Base-by-base conservation (phyloP, 2,888 invertebrate species). In the Bursaphelenchus okinawaensis region DNA sequence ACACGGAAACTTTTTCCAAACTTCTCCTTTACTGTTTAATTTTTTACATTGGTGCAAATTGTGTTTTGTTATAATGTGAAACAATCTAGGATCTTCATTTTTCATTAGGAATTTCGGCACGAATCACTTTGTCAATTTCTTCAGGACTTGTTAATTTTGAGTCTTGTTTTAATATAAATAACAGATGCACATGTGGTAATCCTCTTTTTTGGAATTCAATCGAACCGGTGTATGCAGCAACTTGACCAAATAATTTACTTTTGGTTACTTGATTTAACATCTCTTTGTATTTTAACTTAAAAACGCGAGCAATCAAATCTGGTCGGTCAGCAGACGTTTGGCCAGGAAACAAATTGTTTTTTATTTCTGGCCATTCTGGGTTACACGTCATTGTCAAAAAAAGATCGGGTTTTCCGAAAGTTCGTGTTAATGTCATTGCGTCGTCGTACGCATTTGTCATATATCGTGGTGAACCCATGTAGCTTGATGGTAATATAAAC, bases 311-410 rank as follows among this genome's bases (percentile, higher is more conserved):
- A 6, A 68, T 66, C 3, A 78, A 31, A 58, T 81, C 79, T 29
- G 71, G 81, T 8, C 65, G 57, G 61, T 70, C 69, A 16, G 7
- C 9, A 4, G 65, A 12, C 19, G 20, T 24, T 50, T 68, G 63
- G 7, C 29, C 29, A 9, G 26, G 9, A 8, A 8, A 50, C 19
- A 56, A 9, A 7, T 51, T 9, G 7, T 56, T 19, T 22, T 23
- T 12, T 7, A 60, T 60, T 61, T 83, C 81, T 27, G 29, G 23
- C 74, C 78, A 82, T 4, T 67, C 62, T 12, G 82, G 78, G 66
- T 81, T 81, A 73, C 52, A 84, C 65, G 72, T 84, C 82, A 68
- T 75, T 68, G 73, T 83, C 69, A 68, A 73, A 64, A 81, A 83
- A 3, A 82, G 55, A 12, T 73, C 67, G 8, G 77, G 75, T 20